Evolutionary conservation across 2,888 invertebrate species (phyloP).

Genomic region (Polyommatus icarus): DNA sequence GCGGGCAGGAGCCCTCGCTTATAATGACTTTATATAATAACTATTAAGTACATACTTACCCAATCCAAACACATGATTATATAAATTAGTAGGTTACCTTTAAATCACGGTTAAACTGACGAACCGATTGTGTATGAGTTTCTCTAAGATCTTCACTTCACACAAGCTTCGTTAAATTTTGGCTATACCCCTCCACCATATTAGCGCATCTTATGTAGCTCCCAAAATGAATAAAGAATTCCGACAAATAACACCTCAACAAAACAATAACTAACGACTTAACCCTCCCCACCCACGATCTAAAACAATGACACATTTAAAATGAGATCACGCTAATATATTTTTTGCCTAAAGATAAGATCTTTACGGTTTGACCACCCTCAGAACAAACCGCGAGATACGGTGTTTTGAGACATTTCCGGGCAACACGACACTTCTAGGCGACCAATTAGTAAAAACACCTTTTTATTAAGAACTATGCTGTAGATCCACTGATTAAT

Average conservation of each 20-base stretch:
- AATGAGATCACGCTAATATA: slow-evolving; percentile 20
- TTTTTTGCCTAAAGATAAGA: slow-evolving; percentile 9
- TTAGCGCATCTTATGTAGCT: too few relatives aligned
- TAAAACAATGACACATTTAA: slow-evolving; percentile 5
- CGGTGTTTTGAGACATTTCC: slow-evolving; percentile 5
- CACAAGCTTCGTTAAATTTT: too few relatives aligned
- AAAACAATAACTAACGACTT: slow-evolving; percentile 12
- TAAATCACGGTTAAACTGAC: too few relatives aligned
- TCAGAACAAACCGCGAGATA: slow-evolving; percentile 7
- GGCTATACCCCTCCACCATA: too few relatives aligned
- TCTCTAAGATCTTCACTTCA: too few relatives aligned
- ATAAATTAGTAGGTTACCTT: too few relatives aligned
- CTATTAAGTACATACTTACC: too few relatives aligned
- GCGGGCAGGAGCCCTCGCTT: too few relatives aligned
- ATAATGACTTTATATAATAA: too few relatives aligned
- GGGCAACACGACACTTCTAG: not conserved
- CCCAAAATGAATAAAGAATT: not conserved
- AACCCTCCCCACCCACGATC: not conserved
- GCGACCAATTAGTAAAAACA: not conserved
- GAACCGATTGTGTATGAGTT: too few relatives aligned
- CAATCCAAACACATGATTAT: too few relatives aligned
- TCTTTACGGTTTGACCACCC: slow-evolving; percentile 12
- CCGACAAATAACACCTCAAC: not conserved
- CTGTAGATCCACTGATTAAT: not conserved
- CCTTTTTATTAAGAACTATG: not conserved